Evolutionary conservation across 2,888 invertebrate genomes (phyloP), one percentile per base, ranked within the genome.

Genomic region (Latrodectus elegans): DNA sequence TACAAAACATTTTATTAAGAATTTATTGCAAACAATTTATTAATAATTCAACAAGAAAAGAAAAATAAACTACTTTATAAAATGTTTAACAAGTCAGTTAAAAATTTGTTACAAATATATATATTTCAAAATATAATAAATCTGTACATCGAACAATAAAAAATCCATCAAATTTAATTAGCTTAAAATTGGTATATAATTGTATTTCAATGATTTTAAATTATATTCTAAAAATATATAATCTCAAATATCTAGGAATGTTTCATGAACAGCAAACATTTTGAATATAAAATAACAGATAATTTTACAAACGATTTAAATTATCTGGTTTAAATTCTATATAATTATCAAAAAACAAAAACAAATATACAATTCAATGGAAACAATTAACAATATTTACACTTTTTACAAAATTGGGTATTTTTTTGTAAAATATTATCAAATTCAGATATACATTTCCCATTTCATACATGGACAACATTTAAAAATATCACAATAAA

Each of bases 51-150:
- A 71, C 71, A 71, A 38, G 38, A 64, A 71, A 78, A 22, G 60
- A 71, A 79, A 80, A 73, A 80, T 80, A 73, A 52, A 17, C 72
- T 53, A 55, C 26, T 60, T 64, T 64, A 73, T 22, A 73, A 65
- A 73, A 38, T 60, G 60, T n/a, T 60, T 15, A 38, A 55, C 77
- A 77, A 72, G 53, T 38, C 65, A 15, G 17, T 15, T 67, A 51
- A 78, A 80, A 81, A 81, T 67, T 74, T 81, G 26, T 26, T 74
- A 74, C 73, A 81, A 81, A 74, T 81, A 81, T 72, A 79, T 72
- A 79, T 49, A 51, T 64, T 73, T 67, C 22, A 65, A 78, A 38
- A 26, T 38, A 65, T 51, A 77, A 55, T 51, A 81, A 74, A n/a
- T 74, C 74, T 81, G 74, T 81, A 81, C 81, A 81, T 17, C n/a